Base-by-base conservation (phyloP, 2,113 vertebrate species). In the Coptodon rendalli region DNA sequence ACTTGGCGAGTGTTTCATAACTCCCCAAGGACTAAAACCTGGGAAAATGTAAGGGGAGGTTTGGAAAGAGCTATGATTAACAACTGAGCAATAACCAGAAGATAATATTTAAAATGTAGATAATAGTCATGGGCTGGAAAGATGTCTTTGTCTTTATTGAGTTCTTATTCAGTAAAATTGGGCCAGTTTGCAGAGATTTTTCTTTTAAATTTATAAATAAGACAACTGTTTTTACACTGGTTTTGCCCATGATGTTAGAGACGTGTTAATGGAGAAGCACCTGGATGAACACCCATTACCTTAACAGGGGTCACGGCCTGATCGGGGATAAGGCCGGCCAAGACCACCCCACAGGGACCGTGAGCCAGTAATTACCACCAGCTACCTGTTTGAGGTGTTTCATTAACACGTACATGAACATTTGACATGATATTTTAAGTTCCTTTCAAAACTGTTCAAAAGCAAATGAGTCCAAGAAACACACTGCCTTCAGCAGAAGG, bases 331-430 rank as follows among this genome's bases (percentile, higher is more conserved):
- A 86, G 79, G 17, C 56, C 16, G 3, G 52, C 68, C 57, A 48
- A 84, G 81, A 83, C 87, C 83, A 27, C 43, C 2, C 5, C 38
- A n/a, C n/a, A 84, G 68, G n/a, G 86, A 91, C 59, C 11, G 61
- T 78, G 40, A 87, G 79, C 22, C 82, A 54, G 54, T 86, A 87
- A 93, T 91, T 88, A 83, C 53, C 71, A 83, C 76, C 83, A 73
- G 43, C 89, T 81, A 91, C 89, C 86, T 93, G 86, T 86, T 93
- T 78, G 48, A 90, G 27, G 56, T 56, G 87, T 80, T 79, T 86
- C 66, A 53, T 36, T 59, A 85, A 86, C 40, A 34, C 4, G 11
- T 34, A 13, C 22, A 24, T 36, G 27, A 13, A 86, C 61, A 57
- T 13, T 9, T 16, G 38, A 87, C 29, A 53, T 38, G 45, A 78